Percentiles rank a stretch among this genome's conserved stretches.
phyloP scores from a whole-genome alignment of 2,113 vertebrate species.

The Chloebia gouldiae region DNA sequence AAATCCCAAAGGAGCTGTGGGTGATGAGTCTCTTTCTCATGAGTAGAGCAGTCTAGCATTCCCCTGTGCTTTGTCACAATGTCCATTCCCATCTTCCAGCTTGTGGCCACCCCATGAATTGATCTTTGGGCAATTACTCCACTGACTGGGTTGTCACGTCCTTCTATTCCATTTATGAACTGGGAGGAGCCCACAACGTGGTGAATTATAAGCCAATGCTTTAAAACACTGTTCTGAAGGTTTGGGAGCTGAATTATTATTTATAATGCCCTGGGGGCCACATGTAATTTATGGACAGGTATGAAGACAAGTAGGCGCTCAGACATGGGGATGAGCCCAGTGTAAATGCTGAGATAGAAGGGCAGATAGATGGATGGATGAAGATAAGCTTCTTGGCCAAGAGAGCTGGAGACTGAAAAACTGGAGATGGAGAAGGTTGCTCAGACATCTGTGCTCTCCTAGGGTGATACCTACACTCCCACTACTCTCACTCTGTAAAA shows the following conservation, averaged over 20 bases:
- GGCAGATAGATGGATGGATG: slow-evolving; percentile 30
- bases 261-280: slow-evolving; percentile 11
- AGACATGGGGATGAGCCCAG: slow-evolving; percentile 20
- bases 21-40: neutral
- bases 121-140: neutral
- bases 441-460: neutral
- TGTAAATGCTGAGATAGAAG: slow-evolving; percentile 25
- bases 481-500: neutral
- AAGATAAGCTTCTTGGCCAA: slow-evolving; percentile 28
- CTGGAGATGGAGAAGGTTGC: neutral
- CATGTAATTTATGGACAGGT: slow-evolving; percentile 45
- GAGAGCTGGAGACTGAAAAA: neutral
- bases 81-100: neutral
- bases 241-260: slow-evolving; percentile 51
- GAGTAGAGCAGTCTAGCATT: neutral
- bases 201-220: slow-evolving; percentile 7
- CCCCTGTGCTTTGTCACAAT: neutral
- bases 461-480: neutral
- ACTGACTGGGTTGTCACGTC: rapidly evolving
- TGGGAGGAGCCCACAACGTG: neutral
- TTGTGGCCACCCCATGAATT: rapidly evolving
- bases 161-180: neutral
- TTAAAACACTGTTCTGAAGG: slow-evolving; percentile 37
- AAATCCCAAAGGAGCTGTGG: neutral
- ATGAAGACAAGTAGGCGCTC: slow-evolving; percentile 56